Evolutionary conservation across 2,113 vertebrate species (phyloP).

Genomic region (Tylochromis polylepis): DNA sequence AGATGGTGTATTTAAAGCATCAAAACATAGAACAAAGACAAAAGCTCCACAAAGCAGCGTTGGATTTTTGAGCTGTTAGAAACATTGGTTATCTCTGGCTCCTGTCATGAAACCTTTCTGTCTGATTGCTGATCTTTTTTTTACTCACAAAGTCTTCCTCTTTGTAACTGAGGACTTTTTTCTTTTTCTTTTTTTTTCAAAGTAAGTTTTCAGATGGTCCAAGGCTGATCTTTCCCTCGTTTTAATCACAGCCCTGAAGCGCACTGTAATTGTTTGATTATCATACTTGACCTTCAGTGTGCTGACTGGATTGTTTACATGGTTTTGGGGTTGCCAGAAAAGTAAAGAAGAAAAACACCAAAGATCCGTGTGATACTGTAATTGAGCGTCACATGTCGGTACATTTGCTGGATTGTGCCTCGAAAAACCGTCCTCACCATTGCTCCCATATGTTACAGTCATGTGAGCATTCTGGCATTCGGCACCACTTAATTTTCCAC

Average conservation of each 20-base stretch:
- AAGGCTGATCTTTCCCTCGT: not conserved
- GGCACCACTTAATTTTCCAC: slow-evolving; percentile 42
- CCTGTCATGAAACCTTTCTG: not conserved
- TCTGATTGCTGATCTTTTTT: not conserved
- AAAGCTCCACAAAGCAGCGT: not conserved
- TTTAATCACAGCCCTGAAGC: slow-evolving; percentile 1
- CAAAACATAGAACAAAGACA: not conserved
- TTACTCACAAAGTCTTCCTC: not conserved
- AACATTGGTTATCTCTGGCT: not conserved
- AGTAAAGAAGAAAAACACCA: not conserved
- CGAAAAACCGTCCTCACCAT: not conserved
- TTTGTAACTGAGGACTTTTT: not conserved
- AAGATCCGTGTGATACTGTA: slow-evolving; percentile 1
- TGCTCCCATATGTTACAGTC: slow-evolving; percentile 14
- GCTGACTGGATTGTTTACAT: not conserved
- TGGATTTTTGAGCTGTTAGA: not conserved
- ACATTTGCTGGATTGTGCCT: slow-evolving; percentile 12
- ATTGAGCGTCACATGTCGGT: slow-evolving; percentile 21
- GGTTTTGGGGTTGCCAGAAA: not conserved
- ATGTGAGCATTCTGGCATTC: slow-evolving; percentile 30
- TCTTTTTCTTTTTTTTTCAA: not conserved
- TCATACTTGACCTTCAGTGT: not conserved
- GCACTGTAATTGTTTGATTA: not conserved
- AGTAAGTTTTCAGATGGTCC: not conserved
- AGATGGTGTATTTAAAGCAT: not conserved